phyloP scores from a whole-genome alignment of 2,888 invertebrate species.

The Cephus rjabovi region DNA sequence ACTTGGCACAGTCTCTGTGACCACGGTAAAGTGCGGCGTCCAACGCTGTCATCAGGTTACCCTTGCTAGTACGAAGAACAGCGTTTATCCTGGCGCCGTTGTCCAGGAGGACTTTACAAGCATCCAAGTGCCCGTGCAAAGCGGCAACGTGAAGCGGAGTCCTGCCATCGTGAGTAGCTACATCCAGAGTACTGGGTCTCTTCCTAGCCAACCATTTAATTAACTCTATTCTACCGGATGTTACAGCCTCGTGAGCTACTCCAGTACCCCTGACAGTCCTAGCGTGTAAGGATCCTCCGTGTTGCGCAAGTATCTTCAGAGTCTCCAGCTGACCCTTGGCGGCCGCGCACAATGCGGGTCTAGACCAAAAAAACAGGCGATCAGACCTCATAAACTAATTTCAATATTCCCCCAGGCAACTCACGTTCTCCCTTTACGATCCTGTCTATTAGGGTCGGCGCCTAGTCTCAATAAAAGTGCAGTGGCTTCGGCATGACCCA shows the following conservation, averaged over 20 bases:
- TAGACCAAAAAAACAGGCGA: constrained; percentile 43
- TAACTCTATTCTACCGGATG: constrained; percentile 89
- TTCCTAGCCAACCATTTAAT: constrained; percentile 89
- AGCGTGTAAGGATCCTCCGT: constrained; percentile 91
- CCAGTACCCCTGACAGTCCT: constrained; percentile 94
- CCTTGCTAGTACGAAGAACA: constrained; percentile 84
- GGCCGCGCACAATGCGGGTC: constrained; percentile 93
- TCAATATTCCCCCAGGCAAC: constrained; percentile 28
- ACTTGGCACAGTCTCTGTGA: constrained; percentile 91
- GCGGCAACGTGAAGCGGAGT: constrained; percentile 95
- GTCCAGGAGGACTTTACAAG: constrained; percentile 88
- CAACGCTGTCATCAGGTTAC: constrained; percentile 87
- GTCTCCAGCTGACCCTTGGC: constrained; percentile 95
- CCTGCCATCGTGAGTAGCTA: constrained; percentile 92
- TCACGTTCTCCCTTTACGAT: constrained; percentile 88
- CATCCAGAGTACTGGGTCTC: constrained; percentile 85
- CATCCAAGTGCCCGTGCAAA: constrained; percentile 91
- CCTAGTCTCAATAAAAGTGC: constrained; percentile 88
- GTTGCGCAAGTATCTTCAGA: constrained; percentile 77
- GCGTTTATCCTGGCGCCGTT: constrained; percentile 88
- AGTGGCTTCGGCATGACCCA: constrained; percentile 95
- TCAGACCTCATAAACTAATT: background rate
- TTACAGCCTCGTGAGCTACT: constrained; percentile 95
- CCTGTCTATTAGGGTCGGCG: constrained; percentile 92
- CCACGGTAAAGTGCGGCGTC: constrained; percentile 91